phyloP scores from a whole-genome alignment of 2,113 vertebrate species.

The Psilopsiagon aymara region DNA sequence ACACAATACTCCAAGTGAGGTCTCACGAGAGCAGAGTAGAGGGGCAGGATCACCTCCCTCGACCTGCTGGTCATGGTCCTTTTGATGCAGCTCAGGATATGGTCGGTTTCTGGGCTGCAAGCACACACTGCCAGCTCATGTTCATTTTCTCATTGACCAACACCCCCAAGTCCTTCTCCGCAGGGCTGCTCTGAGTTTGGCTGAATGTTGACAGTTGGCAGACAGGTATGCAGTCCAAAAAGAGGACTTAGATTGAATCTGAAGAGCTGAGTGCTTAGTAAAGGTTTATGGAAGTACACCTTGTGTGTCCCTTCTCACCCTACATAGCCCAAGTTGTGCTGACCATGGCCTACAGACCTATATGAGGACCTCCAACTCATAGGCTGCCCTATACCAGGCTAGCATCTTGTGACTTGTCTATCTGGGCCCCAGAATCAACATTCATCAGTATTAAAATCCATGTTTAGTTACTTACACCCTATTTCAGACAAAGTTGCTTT shows the following conservation, averaged over 20 bases:
- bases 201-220: not conserved
- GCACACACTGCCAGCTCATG: too few relatives aligned
- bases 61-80: too few relatives aligned
- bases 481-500: not conserved
- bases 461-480: not conserved
- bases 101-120: too few relatives aligned
- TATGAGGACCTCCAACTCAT: not conserved
- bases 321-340: not conserved
- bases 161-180: too few relatives aligned
- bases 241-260: not conserved
- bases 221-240: not conserved
- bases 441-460: not conserved
- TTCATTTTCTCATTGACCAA: too few relatives aligned
- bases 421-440: not conserved
- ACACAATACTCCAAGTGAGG: too few relatives aligned
- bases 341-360: rapidly evolving
- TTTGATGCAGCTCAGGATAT: too few relatives aligned
- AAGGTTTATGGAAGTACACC: not conserved
- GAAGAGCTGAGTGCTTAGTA: not conserved
- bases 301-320: not conserved
- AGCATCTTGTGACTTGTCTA: not conserved
- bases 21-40: too few relatives aligned
- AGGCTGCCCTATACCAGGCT: not conserved
- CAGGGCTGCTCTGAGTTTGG: not conserved
- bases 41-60: too few relatives aligned